phyloP scores from a whole-genome alignment of 2,113 vertebrate species.

The Crotalus tigris region DNA sequence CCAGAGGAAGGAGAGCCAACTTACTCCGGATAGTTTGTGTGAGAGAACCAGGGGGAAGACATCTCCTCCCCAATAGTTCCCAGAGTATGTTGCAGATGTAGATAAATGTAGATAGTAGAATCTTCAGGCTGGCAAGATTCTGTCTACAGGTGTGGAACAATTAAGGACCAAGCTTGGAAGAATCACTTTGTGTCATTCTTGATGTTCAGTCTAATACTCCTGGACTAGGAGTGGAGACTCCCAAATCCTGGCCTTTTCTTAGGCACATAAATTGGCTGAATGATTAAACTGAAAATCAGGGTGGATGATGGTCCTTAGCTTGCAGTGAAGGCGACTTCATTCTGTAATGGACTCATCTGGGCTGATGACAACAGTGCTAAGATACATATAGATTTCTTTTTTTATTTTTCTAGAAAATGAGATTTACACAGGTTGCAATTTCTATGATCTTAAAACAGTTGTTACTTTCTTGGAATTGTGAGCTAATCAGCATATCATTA shows the following conservation, averaged over 20 bases:
- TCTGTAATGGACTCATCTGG: not conserved
- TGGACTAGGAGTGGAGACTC: not conserved
- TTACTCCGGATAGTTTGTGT: no score
- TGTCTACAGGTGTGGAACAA: no score
- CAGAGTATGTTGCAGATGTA: no score
- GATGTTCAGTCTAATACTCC: no score
- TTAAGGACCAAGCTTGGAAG: no score
- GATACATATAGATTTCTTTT: not conserved
- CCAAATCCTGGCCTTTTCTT: not conserved
- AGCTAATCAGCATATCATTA: slow-evolving; percentile 65
- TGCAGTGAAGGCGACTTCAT: not conserved
- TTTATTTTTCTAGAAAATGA: slow-evolving; percentile 14
- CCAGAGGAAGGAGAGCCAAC: no score
- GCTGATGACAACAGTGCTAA: not conserved
- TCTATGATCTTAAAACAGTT: slow-evolving; percentile 66
- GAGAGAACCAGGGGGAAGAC: no score
- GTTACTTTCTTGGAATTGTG: slow-evolving; percentile 65
- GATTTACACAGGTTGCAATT: slow-evolving; percentile 51
- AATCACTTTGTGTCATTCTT: no score
- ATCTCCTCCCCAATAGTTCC: no score
- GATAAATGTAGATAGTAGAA: no score
- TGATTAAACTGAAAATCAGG: not conserved
- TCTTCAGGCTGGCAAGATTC: no score
- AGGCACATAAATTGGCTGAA: not conserved
- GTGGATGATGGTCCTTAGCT: not conserved